phyloP scores from a whole-genome alignment of 1,140 invertebrate genomes.

The Diplogasteroides magnus region DNA sequence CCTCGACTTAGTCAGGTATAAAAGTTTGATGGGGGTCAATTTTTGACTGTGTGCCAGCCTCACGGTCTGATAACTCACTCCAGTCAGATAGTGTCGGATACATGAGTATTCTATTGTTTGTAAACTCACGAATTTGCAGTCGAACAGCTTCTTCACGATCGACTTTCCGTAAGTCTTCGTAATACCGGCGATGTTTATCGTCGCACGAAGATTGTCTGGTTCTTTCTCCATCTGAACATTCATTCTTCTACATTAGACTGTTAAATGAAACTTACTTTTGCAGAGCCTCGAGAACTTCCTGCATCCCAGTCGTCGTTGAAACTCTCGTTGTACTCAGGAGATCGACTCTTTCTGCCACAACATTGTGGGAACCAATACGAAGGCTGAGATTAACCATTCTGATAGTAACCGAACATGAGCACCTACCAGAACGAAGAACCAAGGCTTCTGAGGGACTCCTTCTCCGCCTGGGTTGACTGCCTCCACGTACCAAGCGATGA shows the following conservation, averaged over 20 bases:
- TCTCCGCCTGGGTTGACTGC: slow-evolving; percentile 64
- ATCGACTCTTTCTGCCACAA: too few relatives aligned
- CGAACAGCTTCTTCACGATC: slow-evolving; percentile 57
- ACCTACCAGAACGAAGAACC: slow-evolving; percentile 32
- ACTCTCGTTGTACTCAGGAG: too few relatives aligned
- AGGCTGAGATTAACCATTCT: too few relatives aligned
- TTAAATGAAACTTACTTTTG: not conserved
- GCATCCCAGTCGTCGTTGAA: too few relatives aligned
- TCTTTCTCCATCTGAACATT: not conserved
- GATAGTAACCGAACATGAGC: too few relatives aligned
- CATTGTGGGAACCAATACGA: slow-evolving; percentile 65
- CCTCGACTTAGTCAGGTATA: too few relatives aligned
- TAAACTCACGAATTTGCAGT: slow-evolving; percentile 38
- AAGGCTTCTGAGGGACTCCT: slow-evolving; percentile 35
- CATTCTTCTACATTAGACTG: not conserved
- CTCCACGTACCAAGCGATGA: slow-evolving; percentile 68
- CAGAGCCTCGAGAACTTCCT: too few relatives aligned
- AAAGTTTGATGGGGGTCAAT: too few relatives aligned
- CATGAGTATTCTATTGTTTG: too few relatives aligned
- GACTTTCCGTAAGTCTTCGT: slow-evolving; percentile 41
- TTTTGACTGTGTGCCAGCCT: too few relatives aligned
- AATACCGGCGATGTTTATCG: slow-evolving; percentile 35
- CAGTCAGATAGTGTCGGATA: too few relatives aligned
- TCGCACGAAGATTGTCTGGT: slow-evolving; percentile 7
- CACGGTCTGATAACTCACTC: too few relatives aligned